phyloP scores from a whole-genome alignment of 2,113 vertebrate genomes.

The Pelmatolapia mariae region DNA sequence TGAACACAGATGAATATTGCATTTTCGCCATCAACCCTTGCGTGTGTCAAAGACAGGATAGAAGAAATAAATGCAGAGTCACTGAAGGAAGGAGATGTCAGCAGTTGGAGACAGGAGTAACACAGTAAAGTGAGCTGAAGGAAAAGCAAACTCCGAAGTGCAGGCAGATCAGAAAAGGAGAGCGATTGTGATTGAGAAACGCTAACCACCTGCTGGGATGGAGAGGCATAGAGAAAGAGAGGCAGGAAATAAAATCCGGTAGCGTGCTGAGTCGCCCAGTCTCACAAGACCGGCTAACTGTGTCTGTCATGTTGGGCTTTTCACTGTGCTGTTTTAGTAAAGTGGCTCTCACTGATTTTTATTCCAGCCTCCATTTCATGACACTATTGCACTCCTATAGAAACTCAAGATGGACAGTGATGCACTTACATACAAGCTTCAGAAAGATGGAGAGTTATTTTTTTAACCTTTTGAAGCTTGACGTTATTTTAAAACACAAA shows the following conservation, averaged over 20 bases:
- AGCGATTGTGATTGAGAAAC: slow-evolving; percentile 20
- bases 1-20: slow-evolving; percentile 62
- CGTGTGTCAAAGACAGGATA: not conserved
- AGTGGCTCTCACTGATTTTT: slow-evolving; percentile 15
- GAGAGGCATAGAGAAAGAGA: not conserved
- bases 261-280: not conserved
- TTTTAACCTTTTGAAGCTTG: not conserved
- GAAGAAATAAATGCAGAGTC: slow-evolving; percentile 32
- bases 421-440: not conserved
- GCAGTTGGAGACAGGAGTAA: not conserved
- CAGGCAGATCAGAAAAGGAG: slow-evolving; percentile 2
- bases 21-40: slow-evolving; percentile 26
- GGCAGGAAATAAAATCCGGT: not conserved
- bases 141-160: slow-evolving; percentile 11
- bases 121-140: not conserved
- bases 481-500: not conserved
- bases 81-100: slow-evolving; percentile 1
- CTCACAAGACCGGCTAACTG: slow-evolving; percentile 14
- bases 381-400: not conserved
- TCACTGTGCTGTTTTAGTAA: slow-evolving; percentile 15
- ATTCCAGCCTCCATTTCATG: slow-evolving; percentile 1
- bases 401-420: not conserved
- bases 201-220: slow-evolving; percentile 9
- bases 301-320: slow-evolving; percentile 10
- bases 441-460: not conserved